Base-by-base conservation (phyloP, 2,797 vertebrate genomes). In the Rhabdomys pumilio region DNA sequence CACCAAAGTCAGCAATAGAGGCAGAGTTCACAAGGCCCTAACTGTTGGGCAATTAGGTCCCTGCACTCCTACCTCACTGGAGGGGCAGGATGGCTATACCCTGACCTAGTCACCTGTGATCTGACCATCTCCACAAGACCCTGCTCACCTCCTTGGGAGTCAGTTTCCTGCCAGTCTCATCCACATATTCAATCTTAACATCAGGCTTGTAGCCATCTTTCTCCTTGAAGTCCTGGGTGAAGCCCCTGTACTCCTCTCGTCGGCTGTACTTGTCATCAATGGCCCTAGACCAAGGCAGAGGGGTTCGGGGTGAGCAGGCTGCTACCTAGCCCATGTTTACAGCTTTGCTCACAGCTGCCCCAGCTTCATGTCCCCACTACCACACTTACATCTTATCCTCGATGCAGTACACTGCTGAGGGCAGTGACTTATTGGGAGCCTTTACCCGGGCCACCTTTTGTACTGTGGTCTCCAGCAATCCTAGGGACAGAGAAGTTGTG, bases 201-300 rank as follows among this genome's bases (percentile, higher is more conserved):
- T 99, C 99, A 0, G 99, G 99, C 96, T 98, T 99, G 76, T 99
- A 99, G 29, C 98, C 93, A 0, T 99, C 99, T 93, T 99, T 99
- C 87, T 99, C 99, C 96, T 99, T 99, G 98, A 99, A 99, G 57
- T 99, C 99, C 98, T 99, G 99, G 0, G 99, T 99, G 98, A 99
- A 99, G 69, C 99, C 99, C 2, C 99, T 99, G 97, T 99, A 99
- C 96, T 99, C 99, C 98, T 99, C 99, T 1, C 99, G 97, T 15
- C 99, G 98, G 97, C 99, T 99, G 98, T 99, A 99, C 97, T 99
- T 99, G 98, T 99, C 99, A 26, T 99, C 99, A 3, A 99, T 99
- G 96, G 99, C 99, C 99, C 99, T 99, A 96, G 11, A 38, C 4
- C 31, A 0, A 69, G 61, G 65, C 29, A 47, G 0, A 53, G 2